These are phyloP conservation scores for Stenotaenia linearis DNA, from an alignment of 2,888 invertebrate genomes.

Conservation along the genomic window DNA sequence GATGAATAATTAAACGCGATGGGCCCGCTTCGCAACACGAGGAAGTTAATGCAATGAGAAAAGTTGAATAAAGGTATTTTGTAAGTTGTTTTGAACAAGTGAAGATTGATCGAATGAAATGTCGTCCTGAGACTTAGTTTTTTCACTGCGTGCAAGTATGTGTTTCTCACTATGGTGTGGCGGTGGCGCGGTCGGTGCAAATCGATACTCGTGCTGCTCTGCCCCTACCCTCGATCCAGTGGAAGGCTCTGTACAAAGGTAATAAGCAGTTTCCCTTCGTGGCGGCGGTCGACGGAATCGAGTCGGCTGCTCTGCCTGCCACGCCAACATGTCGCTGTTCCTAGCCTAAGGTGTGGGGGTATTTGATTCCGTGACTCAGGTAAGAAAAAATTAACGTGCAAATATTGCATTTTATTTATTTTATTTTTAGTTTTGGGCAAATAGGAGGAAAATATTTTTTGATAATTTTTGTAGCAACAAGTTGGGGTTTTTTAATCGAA, in stretches of 20 bases:
- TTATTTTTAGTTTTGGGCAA: too few species aligned
- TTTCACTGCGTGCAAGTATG: neutral
- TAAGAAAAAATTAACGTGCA: neutral
- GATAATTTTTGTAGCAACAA: neutral
- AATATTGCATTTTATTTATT: neutral
- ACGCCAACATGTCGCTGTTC: constrained; percentile 14
- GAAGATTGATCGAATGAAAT: constrained; percentile 6
- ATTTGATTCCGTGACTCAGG: constrained; percentile 8
- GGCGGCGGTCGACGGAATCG: constrained; percentile 24
- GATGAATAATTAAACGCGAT: too few species aligned
- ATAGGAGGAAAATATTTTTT: neutral
- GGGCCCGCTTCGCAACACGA: neutral
- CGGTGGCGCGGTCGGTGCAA: constrained; percentile 21
- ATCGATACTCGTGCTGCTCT: constrained; percentile 6
- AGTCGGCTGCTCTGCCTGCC: constrained; percentile 21
- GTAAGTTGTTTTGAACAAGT: neutral
- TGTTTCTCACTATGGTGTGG: constrained; percentile 18
- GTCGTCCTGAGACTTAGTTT: constrained; percentile 16
- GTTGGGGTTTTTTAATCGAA: neutral
- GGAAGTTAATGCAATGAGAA: neutral
- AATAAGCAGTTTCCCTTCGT: constrained; percentile 26
- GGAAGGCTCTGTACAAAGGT: constrained; percentile 26
- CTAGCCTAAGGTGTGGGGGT: constrained; percentile 17
- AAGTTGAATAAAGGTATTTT: neutral
- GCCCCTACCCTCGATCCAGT: constrained; percentile 23